These are phyloP conservation scores for Xylocampa areola DNA, from an alignment of 2,888 invertebrate species.

Conservation along the genomic window DNA sequence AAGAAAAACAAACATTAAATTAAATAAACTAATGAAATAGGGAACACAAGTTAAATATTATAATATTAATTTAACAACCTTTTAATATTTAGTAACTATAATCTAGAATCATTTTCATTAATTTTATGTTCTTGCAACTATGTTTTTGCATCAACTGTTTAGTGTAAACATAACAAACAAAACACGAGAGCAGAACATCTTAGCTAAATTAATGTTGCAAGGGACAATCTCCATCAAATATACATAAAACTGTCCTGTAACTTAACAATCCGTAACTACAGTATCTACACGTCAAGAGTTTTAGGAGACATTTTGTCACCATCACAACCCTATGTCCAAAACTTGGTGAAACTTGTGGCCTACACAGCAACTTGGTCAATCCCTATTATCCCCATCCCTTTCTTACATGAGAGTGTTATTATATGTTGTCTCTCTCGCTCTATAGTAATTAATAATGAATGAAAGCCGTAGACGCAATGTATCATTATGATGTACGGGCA, in stretches of 20 bases:
- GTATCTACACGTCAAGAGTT: slow-evolving; percentile 46
- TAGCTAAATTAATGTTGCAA: slow-evolving; percentile 45
- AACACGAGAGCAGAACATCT: slow-evolving; percentile 25
- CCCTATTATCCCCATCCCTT: slow-evolving; percentile 57
- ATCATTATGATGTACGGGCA: slow-evolving; percentile 79
- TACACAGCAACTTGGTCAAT: slow-evolving; percentile 66
- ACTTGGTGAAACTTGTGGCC: slow-evolving; percentile 61
- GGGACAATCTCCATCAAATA: slow-evolving; percentile 44
- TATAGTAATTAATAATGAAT: slow-evolving; percentile 84
- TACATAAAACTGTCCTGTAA: slow-evolving; percentile 44
- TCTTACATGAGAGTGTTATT: slow-evolving; percentile 36
- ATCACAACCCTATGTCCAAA: slow-evolving; percentile 62
- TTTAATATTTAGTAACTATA: no score
- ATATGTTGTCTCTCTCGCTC: slow-evolving; percentile 66
- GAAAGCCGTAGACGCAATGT: slow-evolving; percentile 79
- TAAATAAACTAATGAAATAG: no score
- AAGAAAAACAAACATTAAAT: no score
- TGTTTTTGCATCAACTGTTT: not conserved
- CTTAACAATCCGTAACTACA: slow-evolving; percentile 32
- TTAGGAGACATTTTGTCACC: slow-evolving; percentile 58
- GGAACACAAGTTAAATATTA: no score
- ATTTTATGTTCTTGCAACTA: no score
- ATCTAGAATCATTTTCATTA: no score
- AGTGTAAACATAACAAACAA: slow-evolving; percentile 11
- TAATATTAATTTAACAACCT: no score